A percentile compares a stretch with the other conserved stretches of the same genome.
These are phyloP conservation scores for Phoebastria nigripes DNA, from an alignment of 2,797 vertebrate species.

Conservation along the genomic window DNA sequence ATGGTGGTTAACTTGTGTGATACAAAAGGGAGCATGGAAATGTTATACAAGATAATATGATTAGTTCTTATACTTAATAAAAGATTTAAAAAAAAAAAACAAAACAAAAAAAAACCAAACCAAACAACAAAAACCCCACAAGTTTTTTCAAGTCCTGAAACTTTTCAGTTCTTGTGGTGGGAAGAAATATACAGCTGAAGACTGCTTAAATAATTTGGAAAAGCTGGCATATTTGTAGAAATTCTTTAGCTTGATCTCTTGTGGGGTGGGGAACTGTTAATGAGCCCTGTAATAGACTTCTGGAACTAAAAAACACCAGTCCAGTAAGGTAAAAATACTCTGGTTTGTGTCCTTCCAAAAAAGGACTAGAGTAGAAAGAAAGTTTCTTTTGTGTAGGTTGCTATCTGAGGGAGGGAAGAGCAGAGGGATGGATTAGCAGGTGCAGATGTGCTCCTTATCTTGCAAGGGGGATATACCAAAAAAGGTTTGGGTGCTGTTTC, in stretches of 20 bases:
- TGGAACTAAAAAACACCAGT: not conserved
- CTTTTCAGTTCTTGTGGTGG: not conserved
- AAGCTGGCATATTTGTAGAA: not conserved
- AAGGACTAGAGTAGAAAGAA: not conserved
- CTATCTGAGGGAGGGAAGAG: not conserved
- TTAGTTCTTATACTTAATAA: not conserved
- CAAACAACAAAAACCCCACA: not conserved
- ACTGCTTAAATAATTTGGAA: not conserved
- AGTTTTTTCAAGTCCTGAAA: not conserved
- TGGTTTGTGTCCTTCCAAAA: not conserved
- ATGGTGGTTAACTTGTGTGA: not conserved
- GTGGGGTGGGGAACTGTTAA: not conserved
- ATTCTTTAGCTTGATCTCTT: not conserved
- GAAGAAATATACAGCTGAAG: not conserved
- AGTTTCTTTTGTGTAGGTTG: not conserved
- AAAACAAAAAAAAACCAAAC: fast-evolving
- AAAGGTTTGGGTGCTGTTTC: not conserved
- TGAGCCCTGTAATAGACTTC: not conserved
- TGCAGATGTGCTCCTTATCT: not conserved
- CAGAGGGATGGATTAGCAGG: not conserved
- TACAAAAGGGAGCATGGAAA: not conserved
- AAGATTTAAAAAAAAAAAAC: not conserved
- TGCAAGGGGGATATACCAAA: not conserved
- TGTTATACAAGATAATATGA: not conserved
- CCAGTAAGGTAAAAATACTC: not conserved